phyloP scores from a whole-genome alignment of 2,797 vertebrate species.

The Anomalospiza imberbis region DNA sequence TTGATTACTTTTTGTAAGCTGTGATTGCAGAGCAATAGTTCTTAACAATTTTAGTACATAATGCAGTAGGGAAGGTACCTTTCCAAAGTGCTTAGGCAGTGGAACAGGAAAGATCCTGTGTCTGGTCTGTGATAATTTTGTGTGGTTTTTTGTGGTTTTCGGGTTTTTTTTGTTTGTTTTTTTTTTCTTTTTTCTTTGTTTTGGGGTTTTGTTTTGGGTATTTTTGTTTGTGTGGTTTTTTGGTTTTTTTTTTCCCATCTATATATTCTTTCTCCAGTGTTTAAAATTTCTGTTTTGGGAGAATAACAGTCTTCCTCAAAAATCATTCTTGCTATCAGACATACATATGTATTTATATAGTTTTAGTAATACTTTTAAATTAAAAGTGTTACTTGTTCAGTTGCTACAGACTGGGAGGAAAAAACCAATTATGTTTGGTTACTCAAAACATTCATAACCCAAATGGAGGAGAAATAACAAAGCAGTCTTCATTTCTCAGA shows the following conservation, averaged over 20 bases:
- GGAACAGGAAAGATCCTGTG: background rate
- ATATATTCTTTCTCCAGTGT: background rate
- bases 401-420: background rate
- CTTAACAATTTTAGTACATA: background rate
- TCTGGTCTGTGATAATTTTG: background rate
- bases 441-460: background rate
- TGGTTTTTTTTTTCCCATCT: background rate
- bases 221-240: background rate
- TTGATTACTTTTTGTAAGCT: background rate
- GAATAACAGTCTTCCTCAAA: background rate
- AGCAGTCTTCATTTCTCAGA: background rate
- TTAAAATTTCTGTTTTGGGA: background rate
- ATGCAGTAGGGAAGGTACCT: background rate
- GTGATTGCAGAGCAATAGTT: background rate
- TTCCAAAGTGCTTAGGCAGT: background rate
- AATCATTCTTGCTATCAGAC: background rate
- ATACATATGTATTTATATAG: background rate
- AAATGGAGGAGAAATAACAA: background rate
- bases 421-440: background rate
- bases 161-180: background rate
- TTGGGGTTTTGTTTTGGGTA: background rate
- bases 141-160: background rate
- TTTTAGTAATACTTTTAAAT: background rate
- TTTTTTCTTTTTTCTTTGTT: background rate
- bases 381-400: background rate